A percentile compares a stretch with the other conserved stretches of the same genome.
phyloP scores from a whole-genome alignment of 2,888 invertebrate genomes.

The Ochropacha duplaris region DNA sequence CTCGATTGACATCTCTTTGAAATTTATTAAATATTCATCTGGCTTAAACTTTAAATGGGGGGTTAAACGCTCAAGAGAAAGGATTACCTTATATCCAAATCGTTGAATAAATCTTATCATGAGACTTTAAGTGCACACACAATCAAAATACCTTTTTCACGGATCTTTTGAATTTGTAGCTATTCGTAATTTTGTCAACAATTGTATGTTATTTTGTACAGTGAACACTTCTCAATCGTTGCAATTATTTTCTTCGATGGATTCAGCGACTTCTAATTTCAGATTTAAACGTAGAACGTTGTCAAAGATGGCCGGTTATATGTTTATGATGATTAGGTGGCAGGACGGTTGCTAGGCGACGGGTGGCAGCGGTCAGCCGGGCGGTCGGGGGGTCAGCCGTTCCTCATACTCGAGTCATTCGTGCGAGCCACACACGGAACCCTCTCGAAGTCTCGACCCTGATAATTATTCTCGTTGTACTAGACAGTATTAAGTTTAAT shows the following conservation, averaged over 20 bases:
- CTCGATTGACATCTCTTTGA: conserved; percentile 81
- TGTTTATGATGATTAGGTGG: conserved; percentile 81
- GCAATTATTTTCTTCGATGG: neutral
- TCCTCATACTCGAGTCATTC: conserved; percentile 72
- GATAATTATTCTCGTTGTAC: conserved; percentile 75
- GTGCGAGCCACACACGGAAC: conserved; percentile 49
- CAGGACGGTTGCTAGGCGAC: conserved; percentile 75
- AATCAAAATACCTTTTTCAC: neutral
- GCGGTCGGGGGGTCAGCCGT: conserved; percentile 51
- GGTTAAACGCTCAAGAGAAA: conserved; percentile 78
- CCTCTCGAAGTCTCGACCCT: conserved; percentile 57
- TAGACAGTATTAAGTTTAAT: conserved; percentile 69
- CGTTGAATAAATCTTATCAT: conserved; percentile 17
- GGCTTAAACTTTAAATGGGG: conserved; percentile 73
- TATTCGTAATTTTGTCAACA: neutral
- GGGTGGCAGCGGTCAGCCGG: conserved; percentile 71
- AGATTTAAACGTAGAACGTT: conserved; percentile 38
- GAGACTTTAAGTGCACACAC: neutral
- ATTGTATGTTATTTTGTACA: neutral
- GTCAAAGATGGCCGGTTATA: conserved; percentile 71
- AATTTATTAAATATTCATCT: conserved; percentile 81
- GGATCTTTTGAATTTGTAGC: neutral
- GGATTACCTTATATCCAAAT: conserved; percentile 61
- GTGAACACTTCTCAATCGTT: neutral
- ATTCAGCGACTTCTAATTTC: conserved; percentile 13